Percentiles rank a stretch among this genome's conserved stretches.
phyloP scores from a whole-genome alignment of 2,113 vertebrate genomes.

The Tonatia bakeri region DNA sequence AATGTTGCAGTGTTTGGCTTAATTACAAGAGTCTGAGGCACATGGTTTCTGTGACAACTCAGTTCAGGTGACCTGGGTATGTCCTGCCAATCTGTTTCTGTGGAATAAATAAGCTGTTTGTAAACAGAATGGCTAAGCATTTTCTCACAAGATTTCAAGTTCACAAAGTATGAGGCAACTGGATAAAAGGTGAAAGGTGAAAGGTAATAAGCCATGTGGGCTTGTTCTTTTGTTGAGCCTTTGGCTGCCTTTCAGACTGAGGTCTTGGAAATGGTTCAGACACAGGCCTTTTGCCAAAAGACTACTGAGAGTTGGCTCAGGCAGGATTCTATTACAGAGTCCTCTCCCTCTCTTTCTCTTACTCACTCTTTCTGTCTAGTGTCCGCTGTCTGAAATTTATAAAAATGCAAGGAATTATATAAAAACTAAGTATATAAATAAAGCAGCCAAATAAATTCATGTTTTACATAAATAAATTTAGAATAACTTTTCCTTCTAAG shows the following conservation, averaged over 20 bases:
- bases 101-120: conserved; percentile 66
- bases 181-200: conserved; percentile 69
- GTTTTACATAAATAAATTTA: conserved; percentile 69
- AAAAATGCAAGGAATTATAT: conserved; percentile 65
- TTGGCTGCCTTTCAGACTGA: conserved; percentile 72
- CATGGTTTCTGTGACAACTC: conserved; percentile 53
- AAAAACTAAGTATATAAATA: conserved; percentile 53
- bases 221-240: conserved; percentile 64
- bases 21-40: background rate
- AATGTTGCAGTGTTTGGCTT: conserved; percentile 50
- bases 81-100: conserved; percentile 62
- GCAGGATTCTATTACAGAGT: conserved; percentile 74
- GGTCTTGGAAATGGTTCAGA: conserved; percentile 73
- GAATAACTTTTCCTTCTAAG: conserved; percentile 68
- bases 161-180: conserved; percentile 59
- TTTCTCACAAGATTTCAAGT: conserved; percentile 52
- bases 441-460: conserved; percentile 74
- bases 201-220: conserved; percentile 68
- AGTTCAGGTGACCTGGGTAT: conserved; percentile 56
- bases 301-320: conserved; percentile 73
- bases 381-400: conserved; percentile 68
- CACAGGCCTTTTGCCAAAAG: conserved; percentile 73
- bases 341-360: conserved; percentile 57
- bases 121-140: conserved; percentile 36
- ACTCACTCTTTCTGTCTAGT: conserved; percentile 63